Evolutionary conservation across 2,888 invertebrate species (phyloP), one percentile per base, ranked within the genome.

Genomic region (Orthosia gothica): DNA sequence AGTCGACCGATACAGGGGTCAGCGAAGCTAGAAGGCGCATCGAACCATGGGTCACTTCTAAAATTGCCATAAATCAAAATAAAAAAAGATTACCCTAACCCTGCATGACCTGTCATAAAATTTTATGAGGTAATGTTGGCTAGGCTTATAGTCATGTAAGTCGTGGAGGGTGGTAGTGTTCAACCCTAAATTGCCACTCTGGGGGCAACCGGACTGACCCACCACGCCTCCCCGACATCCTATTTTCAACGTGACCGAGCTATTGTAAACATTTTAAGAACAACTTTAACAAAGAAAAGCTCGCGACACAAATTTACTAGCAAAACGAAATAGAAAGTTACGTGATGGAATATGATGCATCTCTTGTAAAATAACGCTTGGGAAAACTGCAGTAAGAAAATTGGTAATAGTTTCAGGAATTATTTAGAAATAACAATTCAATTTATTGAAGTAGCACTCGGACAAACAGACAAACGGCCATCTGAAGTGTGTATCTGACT

Each of bases 191-290:
- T 76, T 74, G 70, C 57, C 65, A 58, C 40, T 74, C 64, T 59
- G 52, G 58, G 55, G 49, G 49, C 55, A 52, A 66, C 45, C 47
- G 58, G 70, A 57, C 68, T 57, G 62, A 82, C 55, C 58, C n/a
- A 70, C 84, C 65, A 67, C 76, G 68, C 73, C 73, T 71, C 70
- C 20, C 54, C 32, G 82, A 50, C 62, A 54, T 54, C 18, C 66
- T 54, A 67, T 84, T 81, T 84, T 74, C 64, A 76, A 83, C 61
- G 16, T 70, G 62, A 45, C 58, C 52, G 47, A 71, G 71, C 73
- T 66, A 52, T 63, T 52, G 61, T 80, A 69, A 79, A 71, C 70
- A 68, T 79, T 77, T 69, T 67, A 76, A 70, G 62, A 59, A 54
- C 57, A 55, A 61, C 12, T 73, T 58, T 59, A 45, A 70, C 50